Percentiles rank a stretch among this genome's conserved stretches.
phyloP scores from a whole-genome alignment of 2,888 invertebrate species.

The Chrysodeixis includens region DNA sequence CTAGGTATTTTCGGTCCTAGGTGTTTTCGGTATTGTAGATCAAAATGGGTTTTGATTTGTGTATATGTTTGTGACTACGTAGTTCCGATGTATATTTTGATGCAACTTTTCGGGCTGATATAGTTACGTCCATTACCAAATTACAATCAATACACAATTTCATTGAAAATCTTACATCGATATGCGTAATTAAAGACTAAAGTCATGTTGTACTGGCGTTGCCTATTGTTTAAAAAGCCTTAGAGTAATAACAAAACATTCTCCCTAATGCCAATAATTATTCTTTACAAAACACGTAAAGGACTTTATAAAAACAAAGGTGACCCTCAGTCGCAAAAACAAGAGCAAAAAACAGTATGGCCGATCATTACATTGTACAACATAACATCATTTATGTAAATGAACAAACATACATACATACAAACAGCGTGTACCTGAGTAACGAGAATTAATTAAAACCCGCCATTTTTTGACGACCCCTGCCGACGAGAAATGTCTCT shows the following conservation, averaged over 20 bases:
- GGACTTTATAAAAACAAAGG: not conserved
- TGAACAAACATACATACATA: slow-evolving; percentile 20
- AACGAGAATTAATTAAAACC: slow-evolving; percentile 48
- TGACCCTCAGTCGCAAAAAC: not conserved
- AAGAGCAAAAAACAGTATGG: not conserved
- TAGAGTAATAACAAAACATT: too few species aligned
- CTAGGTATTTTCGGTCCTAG: too few species aligned
- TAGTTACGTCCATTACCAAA: too few species aligned
- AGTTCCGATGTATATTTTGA: not conserved
- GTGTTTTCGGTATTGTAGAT: not conserved
- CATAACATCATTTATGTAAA: not conserved
- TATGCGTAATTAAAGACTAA: too few species aligned
- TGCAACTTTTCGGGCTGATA: too few species aligned
- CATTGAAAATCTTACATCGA: too few species aligned
- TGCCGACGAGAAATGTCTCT: slow-evolving; percentile 36
- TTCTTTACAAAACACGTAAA: not conserved
- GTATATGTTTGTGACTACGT: not conserved
- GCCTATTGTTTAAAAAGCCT: too few species aligned
- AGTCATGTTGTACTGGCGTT: too few species aligned
- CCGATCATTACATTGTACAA: slow-evolving; percentile 3
- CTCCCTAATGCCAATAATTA: too few species aligned
- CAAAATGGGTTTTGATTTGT: not conserved
- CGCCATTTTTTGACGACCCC: slow-evolving; percentile 36
- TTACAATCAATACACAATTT: too few species aligned
- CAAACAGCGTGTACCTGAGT: slow-evolving; percentile 27